Conservation (phyloP, 1,140 invertebrate species). For the Galendromus occidentalis region DNA sequence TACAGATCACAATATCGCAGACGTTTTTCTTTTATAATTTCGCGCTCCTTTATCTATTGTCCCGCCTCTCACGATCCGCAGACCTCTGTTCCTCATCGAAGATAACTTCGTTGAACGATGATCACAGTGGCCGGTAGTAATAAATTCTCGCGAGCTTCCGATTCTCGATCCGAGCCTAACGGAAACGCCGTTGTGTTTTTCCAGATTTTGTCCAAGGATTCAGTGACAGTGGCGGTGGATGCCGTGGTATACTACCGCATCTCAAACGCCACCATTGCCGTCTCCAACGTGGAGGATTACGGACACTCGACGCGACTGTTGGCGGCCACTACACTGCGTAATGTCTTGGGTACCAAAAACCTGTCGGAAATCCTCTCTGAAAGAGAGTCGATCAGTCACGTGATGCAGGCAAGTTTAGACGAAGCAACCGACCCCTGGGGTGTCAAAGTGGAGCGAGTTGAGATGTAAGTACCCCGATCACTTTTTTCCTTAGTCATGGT, state of each 20-base stretch:
- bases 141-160: no score
- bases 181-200: background rate
- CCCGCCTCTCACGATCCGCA: no score
- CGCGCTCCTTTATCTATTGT: no score
- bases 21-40: no score
- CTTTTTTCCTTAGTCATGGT: no score
- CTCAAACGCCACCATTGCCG: slow-evolving; percentile 30
- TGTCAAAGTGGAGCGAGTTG: slow-evolving; percentile 85
- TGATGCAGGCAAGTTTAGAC: slow-evolving; percentile 42
- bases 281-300: slow-evolving; percentile 29
- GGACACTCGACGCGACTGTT: slow-evolving; percentile 64
- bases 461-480: slow-evolving; percentile 49
- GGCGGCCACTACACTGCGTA: slow-evolving; percentile 48
- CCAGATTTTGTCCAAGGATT: slow-evolving; percentile 38
- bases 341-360: slow-evolving; percentile 40
- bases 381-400: slow-evolving; percentile 36
- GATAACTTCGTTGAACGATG: no score
- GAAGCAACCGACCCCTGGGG: slow-evolving; percentile 92
- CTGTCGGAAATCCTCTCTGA: slow-evolving; percentile 39
- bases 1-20: no score
- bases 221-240: slow-evolving; percentile 27
- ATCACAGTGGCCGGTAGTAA: no score
- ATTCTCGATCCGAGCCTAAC: no score
- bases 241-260: slow-evolving; percentile 36
- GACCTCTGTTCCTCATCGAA: no score